Conservation (phyloP, 2,113 vertebrate species). For the Xiphorhynchus elegans region DNA sequence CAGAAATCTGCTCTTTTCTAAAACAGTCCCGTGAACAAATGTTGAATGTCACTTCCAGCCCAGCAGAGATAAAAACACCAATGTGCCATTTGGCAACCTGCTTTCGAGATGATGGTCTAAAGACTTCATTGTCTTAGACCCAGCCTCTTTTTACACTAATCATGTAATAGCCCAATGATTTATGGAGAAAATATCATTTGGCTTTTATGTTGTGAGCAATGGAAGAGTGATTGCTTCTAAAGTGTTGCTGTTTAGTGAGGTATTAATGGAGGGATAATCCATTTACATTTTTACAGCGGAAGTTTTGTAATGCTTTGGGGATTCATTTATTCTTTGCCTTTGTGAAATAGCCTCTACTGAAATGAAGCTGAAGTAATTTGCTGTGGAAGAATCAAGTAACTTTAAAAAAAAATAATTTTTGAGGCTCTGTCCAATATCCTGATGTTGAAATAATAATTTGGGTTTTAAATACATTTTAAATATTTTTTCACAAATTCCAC, state of each 20-base stretch:
- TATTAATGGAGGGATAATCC: constrained; percentile 69
- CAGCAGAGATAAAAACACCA: not conserved
- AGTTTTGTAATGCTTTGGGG: constrained; percentile 61
- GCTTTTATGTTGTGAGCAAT: constrained; percentile 36
- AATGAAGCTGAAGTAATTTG: constrained; percentile 44
- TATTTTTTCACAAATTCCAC: not conserved
- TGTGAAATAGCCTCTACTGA: constrained; percentile 32
- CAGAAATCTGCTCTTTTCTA: not conserved
- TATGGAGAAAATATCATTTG: constrained; percentile 29
- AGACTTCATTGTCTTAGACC: constrained; percentile 46
- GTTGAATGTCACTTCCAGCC: not conserved
- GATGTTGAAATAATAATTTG: not conserved
- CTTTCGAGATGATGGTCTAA: constrained; percentile 40
- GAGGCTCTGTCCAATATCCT: not conserved
- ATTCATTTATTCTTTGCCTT: constrained; percentile 63
- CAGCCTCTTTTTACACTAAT: constrained; percentile 11
- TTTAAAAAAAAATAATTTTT: not conserved
- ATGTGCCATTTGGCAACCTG: not conserved
- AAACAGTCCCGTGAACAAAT: not conserved
- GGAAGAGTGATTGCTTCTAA: constrained; percentile 57
- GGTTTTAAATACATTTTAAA: not conserved
- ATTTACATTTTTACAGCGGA: constrained; percentile 56
- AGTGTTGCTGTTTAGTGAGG: constrained; percentile 55
- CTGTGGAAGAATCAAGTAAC: not conserved
- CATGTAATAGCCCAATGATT: constrained; percentile 37